Evolutionary conservation across 2,888 invertebrate species (phyloP).

Genomic region (Galeopsomyia nigrocyanea): DNA sequence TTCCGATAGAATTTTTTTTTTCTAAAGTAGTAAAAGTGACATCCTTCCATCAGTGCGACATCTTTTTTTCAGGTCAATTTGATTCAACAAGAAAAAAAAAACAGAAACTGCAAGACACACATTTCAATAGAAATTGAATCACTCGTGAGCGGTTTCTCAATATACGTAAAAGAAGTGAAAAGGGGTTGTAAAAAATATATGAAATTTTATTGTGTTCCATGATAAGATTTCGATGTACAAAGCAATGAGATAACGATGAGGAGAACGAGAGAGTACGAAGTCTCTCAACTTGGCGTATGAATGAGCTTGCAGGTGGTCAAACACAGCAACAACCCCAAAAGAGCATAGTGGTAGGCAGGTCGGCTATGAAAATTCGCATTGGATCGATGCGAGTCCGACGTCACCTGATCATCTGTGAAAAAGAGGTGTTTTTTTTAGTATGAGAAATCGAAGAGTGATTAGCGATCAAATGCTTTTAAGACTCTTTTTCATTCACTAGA

Average conservation of each 20-base stretch:
- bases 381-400: slow-evolving; percentile 48
- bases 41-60: too few relatives aligned
- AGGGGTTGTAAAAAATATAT: slow-evolving; percentile 29
- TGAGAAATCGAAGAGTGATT: too few relatives aligned
- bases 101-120: not conserved
- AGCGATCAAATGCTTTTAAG: too few relatives aligned
- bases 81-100: slow-evolving; percentile 8
- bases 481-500: too few relatives aligned
- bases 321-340: slow-evolving; percentile 8
- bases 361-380: slow-evolving; percentile 33
- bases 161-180: not conserved
- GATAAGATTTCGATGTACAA: not conserved
- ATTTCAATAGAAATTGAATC: too few relatives aligned
- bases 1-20: too few relatives aligned
- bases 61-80: not conserved
- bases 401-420: slow-evolving; percentile 49
- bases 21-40: too few relatives aligned
- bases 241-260: not conserved
- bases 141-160: too few relatives aligned
- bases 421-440: not conserved
- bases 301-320: not conserved
- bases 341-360: not conserved
- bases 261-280: too few relatives aligned
- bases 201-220: slow-evolving; percentile 24
- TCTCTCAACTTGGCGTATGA: too few relatives aligned